Base-by-base conservation (phyloP, 2,888 invertebrate genomes). In the Troilus luridus region DNA sequence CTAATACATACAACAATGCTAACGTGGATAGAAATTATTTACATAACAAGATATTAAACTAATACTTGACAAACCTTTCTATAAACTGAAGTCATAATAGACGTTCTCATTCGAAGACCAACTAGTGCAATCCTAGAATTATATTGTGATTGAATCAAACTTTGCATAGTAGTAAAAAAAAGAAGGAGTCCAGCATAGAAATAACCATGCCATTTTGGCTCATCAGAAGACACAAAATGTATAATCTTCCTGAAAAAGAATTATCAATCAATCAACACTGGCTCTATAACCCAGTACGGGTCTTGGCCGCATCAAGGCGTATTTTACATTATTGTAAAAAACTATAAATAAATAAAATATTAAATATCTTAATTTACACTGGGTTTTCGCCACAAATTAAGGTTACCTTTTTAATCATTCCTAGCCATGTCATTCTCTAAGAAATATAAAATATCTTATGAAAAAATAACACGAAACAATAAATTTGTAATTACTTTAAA, bases 51-150 rank as follows among this genome's bases (percentile, higher is more conserved):
- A 41, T 41, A 67, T 67, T 27, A 41, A 77, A 41, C 27, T 17
- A 17, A 1, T 77, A 19, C 1, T 90, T 21, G 56, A 41, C 9
- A 24, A 72, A 93, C 93, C 91, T 96, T 96, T 92, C 94, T 94
- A 93, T 95, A 96, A 72, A 96, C 95, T 54, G 95, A 94, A 58
- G 95, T 94, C 54, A 95, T 95, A 19, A 95, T 93, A 8, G 95
- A 94, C 9, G 95, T 95, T 92, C 95, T 94, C 12, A 96, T 94
- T 91, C 95, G 94, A 94, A 96, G 95, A 27, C 96, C 96, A 17
- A 95, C 93, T 0, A 95, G 93, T 93, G 95, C 94, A 94, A 95
- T 94, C 60, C 94, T 93, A 93, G 95, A 95, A 93, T 95, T 95
- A 93, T 95, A 95, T 92, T 95, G 95, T 88, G 95, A 95, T 89